phyloP scores from a whole-genome alignment of 2,113 vertebrate species.

The Crotalus tigris region DNA sequence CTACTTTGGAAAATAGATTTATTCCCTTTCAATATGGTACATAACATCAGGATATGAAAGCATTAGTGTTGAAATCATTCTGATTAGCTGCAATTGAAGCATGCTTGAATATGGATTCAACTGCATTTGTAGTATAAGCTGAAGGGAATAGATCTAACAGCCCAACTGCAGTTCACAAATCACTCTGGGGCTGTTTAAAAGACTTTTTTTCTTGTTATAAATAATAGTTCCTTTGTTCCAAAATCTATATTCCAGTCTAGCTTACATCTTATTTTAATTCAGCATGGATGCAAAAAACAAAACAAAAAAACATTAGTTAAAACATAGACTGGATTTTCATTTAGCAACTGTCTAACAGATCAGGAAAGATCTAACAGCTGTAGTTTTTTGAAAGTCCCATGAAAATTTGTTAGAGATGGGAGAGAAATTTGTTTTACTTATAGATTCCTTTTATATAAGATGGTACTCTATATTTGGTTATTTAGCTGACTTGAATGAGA shows the following conservation, averaged over 20 bases:
- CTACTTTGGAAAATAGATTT: background rate
- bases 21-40: background rate
- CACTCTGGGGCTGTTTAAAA: background rate
- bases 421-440: background rate
- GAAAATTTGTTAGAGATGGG: background rate
- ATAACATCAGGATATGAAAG: background rate
- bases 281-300: background rate
- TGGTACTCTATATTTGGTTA: background rate
- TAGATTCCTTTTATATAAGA: background rate
- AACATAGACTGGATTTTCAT: background rate
- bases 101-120: background rate
- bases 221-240: background rate
- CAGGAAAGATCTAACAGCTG: background rate
- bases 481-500: background rate
- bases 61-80: background rate
- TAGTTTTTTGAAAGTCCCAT: background rate
- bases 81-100: background rate
- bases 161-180: background rate
- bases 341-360: background rate
- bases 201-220: background rate
- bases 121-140: background rate
- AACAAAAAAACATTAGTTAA: background rate
- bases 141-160: background rate
- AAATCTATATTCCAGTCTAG: slow-evolving; percentile 1
- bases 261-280: background rate